A percentile compares a stretch with the other conserved stretches of the same genome.
phyloP scores from a whole-genome alignment of 1,140 invertebrate genomes.

The Tyrophagus putrescentiae region DNA sequence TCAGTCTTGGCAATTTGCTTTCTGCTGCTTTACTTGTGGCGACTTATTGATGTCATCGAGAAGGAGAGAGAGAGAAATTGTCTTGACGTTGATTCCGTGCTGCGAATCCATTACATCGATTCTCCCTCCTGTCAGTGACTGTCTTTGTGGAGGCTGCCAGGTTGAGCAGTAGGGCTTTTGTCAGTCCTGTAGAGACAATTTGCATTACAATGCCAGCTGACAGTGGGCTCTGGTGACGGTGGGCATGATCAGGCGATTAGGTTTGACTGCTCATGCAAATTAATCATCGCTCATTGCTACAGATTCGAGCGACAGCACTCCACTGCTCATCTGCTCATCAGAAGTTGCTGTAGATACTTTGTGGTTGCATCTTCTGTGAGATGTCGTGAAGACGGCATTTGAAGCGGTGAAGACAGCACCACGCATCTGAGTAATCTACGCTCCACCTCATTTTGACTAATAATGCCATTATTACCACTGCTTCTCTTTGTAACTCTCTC shows the following conservation, averaged over 20 bases:
- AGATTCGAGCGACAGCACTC: no score
- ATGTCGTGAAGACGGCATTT: no score
- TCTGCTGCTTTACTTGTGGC: constrained; percentile 1
- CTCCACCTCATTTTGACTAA: not conserved
- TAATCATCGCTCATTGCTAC: no score
- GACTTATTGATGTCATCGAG: constrained; percentile 15
- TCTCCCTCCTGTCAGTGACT: not conserved
- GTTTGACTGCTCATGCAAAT: not conserved
- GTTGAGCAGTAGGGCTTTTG: not conserved
- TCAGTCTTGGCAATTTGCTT: not conserved
- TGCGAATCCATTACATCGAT: not conserved
- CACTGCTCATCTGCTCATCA: no score
- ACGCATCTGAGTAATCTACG: no score
- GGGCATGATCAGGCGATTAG: constrained; percentile 1
- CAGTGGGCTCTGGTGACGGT: not conserved
- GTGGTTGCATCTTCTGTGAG: no score
- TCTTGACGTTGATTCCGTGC: no score
- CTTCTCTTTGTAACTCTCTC: no score
- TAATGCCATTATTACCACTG: constrained; percentile 1
- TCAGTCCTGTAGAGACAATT: not conserved
- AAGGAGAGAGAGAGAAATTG: not conserved
- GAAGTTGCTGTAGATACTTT: no score
- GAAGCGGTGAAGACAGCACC: no score
- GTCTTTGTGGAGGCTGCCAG: no score
- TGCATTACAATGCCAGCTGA: not conserved